A percentile compares a stretch with the other conserved stretches of the same genome.
phyloP scores from a whole-genome alignment of 1,140 invertebrate genomes.

The Anoplophora glabripennis region DNA sequence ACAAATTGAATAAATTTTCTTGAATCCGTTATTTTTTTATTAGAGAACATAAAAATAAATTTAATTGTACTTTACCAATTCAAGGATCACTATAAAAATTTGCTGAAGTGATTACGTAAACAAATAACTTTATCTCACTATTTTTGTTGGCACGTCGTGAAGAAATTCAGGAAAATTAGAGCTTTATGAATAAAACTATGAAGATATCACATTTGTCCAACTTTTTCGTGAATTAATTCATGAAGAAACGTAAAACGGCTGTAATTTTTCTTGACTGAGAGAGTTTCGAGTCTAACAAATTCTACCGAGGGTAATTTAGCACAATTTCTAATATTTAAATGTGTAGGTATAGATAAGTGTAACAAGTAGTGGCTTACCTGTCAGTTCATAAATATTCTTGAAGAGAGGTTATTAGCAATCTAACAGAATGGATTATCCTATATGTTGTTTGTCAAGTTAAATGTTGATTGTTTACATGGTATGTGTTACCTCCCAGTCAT shows the following conservation, averaged over 20 bases:
- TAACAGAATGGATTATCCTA: slow-evolving; percentile 24
- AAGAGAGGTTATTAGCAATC: slow-evolving; percentile 17
- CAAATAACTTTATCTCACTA: too few species aligned
- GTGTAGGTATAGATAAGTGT: slow-evolving; percentile 38
- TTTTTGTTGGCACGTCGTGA: too few species aligned
- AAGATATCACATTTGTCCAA: too few species aligned
- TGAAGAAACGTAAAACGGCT: background rate
- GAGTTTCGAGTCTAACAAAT: slow-evolving; percentile 26
- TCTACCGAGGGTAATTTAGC: slow-evolving; percentile 27
- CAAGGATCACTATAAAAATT: too few species aligned
- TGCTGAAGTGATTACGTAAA: too few species aligned
- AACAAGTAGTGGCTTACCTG: slow-evolving; percentile 36
- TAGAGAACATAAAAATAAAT: too few species aligned
- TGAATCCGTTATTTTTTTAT: too few species aligned
- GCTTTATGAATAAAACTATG: too few species aligned
- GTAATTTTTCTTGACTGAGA: background rate
- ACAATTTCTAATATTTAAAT: slow-evolving; percentile 38
- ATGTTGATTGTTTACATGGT: slow-evolving; percentile 41
- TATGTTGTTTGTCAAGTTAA: slow-evolving; percentile 40
- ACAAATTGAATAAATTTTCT: too few species aligned
- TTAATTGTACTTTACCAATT: too few species aligned
- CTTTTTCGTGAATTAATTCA: background rate
- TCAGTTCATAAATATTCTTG: slow-evolving; percentile 23
- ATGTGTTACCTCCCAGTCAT: slow-evolving; percentile 8
- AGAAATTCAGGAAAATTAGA: too few species aligned